Conservation (phyloP, 2,797 vertebrate genomes). For the Petrocephalus schoutedeni region DNA sequence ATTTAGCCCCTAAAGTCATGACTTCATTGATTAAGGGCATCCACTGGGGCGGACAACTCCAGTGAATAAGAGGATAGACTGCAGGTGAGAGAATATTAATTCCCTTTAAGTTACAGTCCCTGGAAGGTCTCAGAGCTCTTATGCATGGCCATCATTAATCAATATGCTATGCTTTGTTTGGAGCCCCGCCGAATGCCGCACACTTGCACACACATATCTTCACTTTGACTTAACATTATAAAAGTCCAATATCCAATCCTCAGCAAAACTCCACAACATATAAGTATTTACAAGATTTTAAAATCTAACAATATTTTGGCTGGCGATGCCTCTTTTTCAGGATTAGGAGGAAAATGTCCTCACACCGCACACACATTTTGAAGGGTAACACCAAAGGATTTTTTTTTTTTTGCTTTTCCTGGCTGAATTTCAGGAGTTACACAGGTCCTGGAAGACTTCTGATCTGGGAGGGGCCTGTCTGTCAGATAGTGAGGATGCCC, state of each 20-base stretch:
- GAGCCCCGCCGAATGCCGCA: neutral
- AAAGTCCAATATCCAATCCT: neutral
- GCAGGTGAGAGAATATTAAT: slow-evolving; percentile 43
- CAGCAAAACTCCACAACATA: neutral
- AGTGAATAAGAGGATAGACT: neutral
- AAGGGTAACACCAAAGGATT: slow-evolving; percentile 46
- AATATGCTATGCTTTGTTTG: neutral
- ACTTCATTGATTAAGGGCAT: neutral
- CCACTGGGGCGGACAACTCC: neutral
- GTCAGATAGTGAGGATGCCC: slow-evolving; percentile 67
- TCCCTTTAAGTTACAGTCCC: slow-evolving; percentile 39
- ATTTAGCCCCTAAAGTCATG: neutral
- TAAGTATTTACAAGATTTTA: neutral
- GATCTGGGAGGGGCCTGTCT: slow-evolving; percentile 62
- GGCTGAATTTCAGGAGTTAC: slow-evolving; percentile 36
- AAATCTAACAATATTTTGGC: neutral
- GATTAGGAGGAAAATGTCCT: neutral
- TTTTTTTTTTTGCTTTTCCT: slow-evolving; percentile 19
- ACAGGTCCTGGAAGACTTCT: slow-evolving; percentile 60
- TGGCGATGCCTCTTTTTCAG: neutral
- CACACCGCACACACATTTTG: slow-evolving; percentile 38
- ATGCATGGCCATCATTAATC: slow-evolving; percentile 40
- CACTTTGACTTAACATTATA: neutral
- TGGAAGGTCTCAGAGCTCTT: slow-evolving; percentile 48
- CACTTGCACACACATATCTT: neutral